Conservation (phyloP, 2,797 vertebrate genomes). For the Gymnothorax javanicus region DNA sequence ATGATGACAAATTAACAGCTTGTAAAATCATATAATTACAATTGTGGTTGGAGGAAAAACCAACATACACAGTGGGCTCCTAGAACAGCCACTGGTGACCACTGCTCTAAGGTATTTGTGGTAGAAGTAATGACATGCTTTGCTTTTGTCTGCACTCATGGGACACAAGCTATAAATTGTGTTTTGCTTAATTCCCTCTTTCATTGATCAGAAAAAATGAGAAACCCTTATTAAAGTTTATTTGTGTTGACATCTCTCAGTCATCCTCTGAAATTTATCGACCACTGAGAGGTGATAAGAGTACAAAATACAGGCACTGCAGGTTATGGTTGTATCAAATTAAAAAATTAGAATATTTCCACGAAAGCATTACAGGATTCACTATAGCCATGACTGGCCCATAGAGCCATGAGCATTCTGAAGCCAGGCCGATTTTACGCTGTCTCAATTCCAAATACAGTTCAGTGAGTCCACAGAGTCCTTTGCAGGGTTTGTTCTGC, state of each 20-base stretch:
- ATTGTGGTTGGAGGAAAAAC: too few species aligned
- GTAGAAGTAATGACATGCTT: neutral
- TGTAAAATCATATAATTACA: too few species aligned
- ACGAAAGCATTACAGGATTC: neutral
- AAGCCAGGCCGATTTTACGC: neutral
- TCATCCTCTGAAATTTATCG: neutral
- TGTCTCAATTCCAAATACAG: neutral
- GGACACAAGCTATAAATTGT: neutral
- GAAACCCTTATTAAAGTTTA: neutral
- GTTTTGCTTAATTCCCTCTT: neutral
- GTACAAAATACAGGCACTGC: neutral
- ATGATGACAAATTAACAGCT: too few species aligned
- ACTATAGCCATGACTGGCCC: neutral
- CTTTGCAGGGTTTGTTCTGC: neutral
- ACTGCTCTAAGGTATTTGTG: too few species aligned
- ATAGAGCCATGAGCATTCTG: neutral
- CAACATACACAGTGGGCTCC: too few species aligned
- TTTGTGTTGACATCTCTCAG: neutral
- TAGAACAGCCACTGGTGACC: too few species aligned
- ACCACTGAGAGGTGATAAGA: neutral
- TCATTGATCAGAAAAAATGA: neutral
- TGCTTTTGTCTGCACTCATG: neutral
- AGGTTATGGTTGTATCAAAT: neutral
- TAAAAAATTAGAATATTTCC: neutral
- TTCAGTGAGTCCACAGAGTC: neutral